Evolutionary conservation across 2,888 invertebrate species (phyloP), one percentile per base, ranked within the genome.

Genomic region (Ochlodes sylvanus): DNA sequence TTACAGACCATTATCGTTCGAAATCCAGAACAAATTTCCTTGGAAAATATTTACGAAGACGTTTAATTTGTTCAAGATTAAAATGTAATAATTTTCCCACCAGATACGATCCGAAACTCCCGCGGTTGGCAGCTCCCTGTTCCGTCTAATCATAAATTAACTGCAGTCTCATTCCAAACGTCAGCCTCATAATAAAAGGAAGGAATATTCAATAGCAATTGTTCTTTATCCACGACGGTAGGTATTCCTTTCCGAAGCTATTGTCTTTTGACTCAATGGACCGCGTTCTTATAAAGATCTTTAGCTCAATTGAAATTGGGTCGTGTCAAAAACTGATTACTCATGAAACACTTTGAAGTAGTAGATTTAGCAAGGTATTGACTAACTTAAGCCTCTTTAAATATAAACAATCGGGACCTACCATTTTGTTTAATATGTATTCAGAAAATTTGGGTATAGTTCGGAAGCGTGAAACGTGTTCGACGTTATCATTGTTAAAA

Each of bases 81-180:
- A 52, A 52, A 21, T 21, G 52, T 52, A 44, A 65, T 58, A 65
- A 52, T 52, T 54, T 66, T 60, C 52, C 41, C 38, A 54, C 10
- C 17, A 32, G 52, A 60, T 58, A 60, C 27, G 58, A n/a, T 56
- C 63, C 17, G 41, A 58, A 66, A 52, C 34, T 21, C 14, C 19
- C 50, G 47, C n/a, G 54, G 19, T 38, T 65, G 65, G 65, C 64
- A 57, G 34, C n/a, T n/a, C 52, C 9, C 19, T 60, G 27, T 15
- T 34, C 38, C 27, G 44, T 41, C 66, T 69, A 68, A 70, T 72
- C 72, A 78, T 80, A 84, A 85, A 86, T 86, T 85, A 84, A 80
- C 79, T 83, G 84, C 83, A 82, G 76, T 79, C 76, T 78, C 76
- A 74, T 79, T 76, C 75, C 74, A 73, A 74, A 60, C 60, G 71